Percentiles rank a stretch among this genome's conserved stretches.
Conservation (phyloP, 2,888 invertebrate species). For the Pelosia muscerda region DNA sequence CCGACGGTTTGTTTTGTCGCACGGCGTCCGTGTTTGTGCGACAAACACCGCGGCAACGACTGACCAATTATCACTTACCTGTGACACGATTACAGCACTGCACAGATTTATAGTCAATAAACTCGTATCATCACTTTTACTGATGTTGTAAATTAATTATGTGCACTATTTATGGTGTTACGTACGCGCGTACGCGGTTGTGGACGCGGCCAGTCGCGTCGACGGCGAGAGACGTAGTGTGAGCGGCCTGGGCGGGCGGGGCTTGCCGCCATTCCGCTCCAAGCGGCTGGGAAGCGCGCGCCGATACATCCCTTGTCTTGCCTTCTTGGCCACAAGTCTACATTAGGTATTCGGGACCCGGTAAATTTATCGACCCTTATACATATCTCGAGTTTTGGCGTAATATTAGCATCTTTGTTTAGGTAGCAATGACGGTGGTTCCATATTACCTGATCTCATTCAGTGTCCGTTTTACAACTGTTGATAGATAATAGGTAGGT, state of each 20-base stretch:
- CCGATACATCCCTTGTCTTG: conserved; percentile 64
- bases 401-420: not conserved
- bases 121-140: conserved; percentile 85
- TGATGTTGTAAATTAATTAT: conserved; percentile 84
- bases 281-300: conserved; percentile 65
- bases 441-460: not conserved
- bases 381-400: conserved; percentile 20
- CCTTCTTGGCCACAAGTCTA: conserved; percentile 41
- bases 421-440: not conserved
- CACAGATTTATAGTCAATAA: conserved; percentile 85
- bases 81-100: conserved; percentile 84
- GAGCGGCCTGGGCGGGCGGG: conserved; percentile 76
- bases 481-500: too few relatives aligned
- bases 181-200: conserved; percentile 48
- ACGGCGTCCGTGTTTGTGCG: conserved; percentile 71
- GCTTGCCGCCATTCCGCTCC: conserved; percentile 57
- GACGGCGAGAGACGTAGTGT: conserved; percentile 70
- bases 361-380: conserved; percentile 53
- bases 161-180: conserved; percentile 72
- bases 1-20: conserved; percentile 63
- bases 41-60: conserved; percentile 78
- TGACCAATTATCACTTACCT: conserved; percentile 86
- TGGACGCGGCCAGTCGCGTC: conserved; percentile 76
- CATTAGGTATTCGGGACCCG: conserved; percentile 49
- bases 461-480: not conserved